Evolutionary conservation across 2,888 invertebrate genomes (phyloP).

Genomic region (Lasioglossum lativentre): DNA sequence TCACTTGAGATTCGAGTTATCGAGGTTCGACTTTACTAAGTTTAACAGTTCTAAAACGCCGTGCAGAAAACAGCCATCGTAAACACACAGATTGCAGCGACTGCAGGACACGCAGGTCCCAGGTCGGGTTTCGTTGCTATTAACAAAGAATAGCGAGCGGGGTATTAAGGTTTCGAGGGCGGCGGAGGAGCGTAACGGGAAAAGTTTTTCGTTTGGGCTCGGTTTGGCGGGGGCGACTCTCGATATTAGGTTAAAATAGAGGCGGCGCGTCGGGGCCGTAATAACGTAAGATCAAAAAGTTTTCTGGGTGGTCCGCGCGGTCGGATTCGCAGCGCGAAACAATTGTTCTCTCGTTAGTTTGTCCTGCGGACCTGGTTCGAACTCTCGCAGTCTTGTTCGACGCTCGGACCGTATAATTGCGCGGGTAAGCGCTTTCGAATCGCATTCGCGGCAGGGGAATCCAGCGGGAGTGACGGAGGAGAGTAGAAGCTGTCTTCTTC

Average conservation of each 20-base stretch:
- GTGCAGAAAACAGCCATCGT: neutral
- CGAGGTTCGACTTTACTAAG: too few relatives aligned
- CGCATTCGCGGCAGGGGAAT: conserved; percentile 24
- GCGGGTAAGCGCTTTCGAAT: conserved; percentile 70
- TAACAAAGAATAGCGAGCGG: neutral
- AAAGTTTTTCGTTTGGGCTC: conserved; percentile 4
- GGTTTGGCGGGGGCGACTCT: conserved; percentile 30
- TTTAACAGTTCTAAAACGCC: too few relatives aligned
- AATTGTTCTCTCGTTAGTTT: conserved; percentile 9
- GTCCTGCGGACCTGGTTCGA: conserved; percentile 41
- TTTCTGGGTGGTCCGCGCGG: conserved; percentile 56
- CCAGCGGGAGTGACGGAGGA: neutral
- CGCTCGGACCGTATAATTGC: conserved; percentile 83
- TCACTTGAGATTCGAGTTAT: too few relatives aligned
- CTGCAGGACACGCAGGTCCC: neutral
- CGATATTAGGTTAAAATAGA: conserved; percentile 76
- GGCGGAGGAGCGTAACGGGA: neutral
- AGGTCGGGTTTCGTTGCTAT: neutral
- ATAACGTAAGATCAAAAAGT: conserved; percentile 82
- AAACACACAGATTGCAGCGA: neutral
- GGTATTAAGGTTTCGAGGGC: neutral
- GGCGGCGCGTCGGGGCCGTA: conserved; percentile 75
- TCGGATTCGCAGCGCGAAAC: conserved; percentile 16
- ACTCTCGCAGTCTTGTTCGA: conserved; percentile 82
- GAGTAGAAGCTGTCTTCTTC: neutral